phyloP scores from a whole-genome alignment of 2,113 vertebrate genomes.

The Clarias magur region DNA sequence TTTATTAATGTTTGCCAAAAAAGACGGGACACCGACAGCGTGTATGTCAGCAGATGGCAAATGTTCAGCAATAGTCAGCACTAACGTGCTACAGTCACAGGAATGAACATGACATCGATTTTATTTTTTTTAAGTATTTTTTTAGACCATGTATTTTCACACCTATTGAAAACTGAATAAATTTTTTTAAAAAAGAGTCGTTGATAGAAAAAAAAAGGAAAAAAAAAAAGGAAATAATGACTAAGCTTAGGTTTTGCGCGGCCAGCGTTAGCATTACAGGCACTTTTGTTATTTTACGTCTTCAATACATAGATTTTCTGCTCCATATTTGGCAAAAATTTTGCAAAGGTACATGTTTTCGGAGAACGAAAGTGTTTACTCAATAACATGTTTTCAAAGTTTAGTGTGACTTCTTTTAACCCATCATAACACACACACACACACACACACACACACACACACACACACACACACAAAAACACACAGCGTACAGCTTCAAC shows the following conservation, averaged over 20 bases:
- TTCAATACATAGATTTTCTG: neutral
- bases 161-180: neutral
- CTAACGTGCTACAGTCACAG: neutral
- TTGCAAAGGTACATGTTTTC: neutral
- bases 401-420: neutral
- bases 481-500: neutral
- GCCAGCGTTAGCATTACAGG: neutral
- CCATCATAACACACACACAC: neutral
- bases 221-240: neutral
- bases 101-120: too few relatives aligned
- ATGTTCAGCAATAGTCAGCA: neutral
- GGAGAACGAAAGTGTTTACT: neutral
- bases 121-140: neutral
- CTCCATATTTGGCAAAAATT: neutral
- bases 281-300: neutral
- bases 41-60: neutral
- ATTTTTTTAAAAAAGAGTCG: too few relatives aligned
- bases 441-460: neutral
- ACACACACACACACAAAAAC: too few relatives aligned
- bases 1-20: constrained; percentile 6
- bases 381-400: neutral
- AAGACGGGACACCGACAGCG: neutral
- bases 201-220: neutral
- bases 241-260: neutral
- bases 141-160: neutral